Evolutionary conservation across 2,113 vertebrate species (phyloP), one percentile per base, ranked within the genome.

Genomic region (Procavia capensis): DNA sequence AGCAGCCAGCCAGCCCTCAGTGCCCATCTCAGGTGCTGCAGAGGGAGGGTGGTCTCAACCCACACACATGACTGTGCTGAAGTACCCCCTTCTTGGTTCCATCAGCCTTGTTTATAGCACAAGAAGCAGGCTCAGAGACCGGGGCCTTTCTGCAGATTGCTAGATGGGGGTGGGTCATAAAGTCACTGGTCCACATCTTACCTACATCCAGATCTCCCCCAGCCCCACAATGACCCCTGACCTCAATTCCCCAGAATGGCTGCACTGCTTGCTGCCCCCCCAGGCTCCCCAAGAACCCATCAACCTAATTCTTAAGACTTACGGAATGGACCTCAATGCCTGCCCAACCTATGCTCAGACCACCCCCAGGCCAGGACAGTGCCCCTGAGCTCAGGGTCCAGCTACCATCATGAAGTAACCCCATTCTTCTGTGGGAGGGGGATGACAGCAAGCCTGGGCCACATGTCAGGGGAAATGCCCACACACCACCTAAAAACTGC

Each of bases 391-490:
- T 66, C 5, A 3, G 31, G 79, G 43, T 63, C 72, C 20, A 41
- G 39, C 36, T 61, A 31, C 16, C 29, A 43, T 13, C 34, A 82
- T 47, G 16, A 64, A 61, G 27, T 19, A n/a, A 79, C 8, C 64
- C 68, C 11, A 2, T 6, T 24, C 59, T 61, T 61, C 24, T 63
- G 9, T 9, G 14, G 22, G 20, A 68, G 27, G 29, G 47, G 17
- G 36, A 8, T 4, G 2, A 50, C 27, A 75, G 19, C 0, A 17
- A 82, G 31, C 14, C 90, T 45, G 4, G 31, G 1, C 19, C 9
- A 41, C 31, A 6, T 19, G 0, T 4, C 7, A 27, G 31, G 4
- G 9, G 7, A 29, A 64, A 29, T 9, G 16, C 13, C 20, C 3
- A 9, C 0, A 22, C 22, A 34, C 41, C 66, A 25, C 16, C 41